Conservation (phyloP, 2,113 vertebrate species). For the Stegastes partitus region DNA sequence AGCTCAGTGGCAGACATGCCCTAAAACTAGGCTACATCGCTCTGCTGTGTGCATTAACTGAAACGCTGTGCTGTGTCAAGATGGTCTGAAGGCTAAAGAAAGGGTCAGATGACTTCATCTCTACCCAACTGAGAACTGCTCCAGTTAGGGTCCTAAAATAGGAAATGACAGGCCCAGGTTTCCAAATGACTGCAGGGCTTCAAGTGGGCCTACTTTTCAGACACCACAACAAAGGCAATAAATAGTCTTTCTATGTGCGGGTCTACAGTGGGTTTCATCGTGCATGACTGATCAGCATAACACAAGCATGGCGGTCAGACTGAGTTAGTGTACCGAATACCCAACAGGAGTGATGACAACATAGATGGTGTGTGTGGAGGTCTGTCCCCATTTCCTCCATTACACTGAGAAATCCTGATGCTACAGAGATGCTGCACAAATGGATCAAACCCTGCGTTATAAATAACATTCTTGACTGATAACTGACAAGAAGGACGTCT, state of each 20-base stretch:
- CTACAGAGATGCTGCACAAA: background rate
- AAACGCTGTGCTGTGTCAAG: constrained; percentile 57
- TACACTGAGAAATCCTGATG: background rate
- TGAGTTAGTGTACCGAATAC: constrained; percentile 20
- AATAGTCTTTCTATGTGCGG: constrained; percentile 32
- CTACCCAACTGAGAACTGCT: constrained; percentile 79
- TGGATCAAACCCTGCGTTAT: background rate
- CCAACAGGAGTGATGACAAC: constrained; percentile 18
- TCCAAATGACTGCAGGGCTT: constrained; percentile 78
- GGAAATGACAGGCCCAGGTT: constrained; percentile 76
- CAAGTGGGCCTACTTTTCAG: constrained; percentile 68
- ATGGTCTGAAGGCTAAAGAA: constrained; percentile 54
- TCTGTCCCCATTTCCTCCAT: background rate
- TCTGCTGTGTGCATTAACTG: constrained; percentile 30
- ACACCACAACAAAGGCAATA: constrained; percentile 55
- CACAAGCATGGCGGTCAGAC: constrained; percentile 19
- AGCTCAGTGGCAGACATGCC: background rate
- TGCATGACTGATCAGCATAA: constrained; percentile 52
- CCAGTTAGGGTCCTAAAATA: constrained; percentile 78
- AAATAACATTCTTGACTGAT: background rate
- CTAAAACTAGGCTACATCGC: constrained; percentile 46
- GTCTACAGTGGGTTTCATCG: constrained; percentile 31
- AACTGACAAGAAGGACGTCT: background rate
- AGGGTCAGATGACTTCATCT: constrained; percentile 78
- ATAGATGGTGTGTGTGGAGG: background rate